Percentiles rank a stretch among this genome's conserved stretches.
These are phyloP conservation scores for Babylonia areolata DNA, from an alignment of 1,140 invertebrate species.

Conservation along the genomic window DNA sequence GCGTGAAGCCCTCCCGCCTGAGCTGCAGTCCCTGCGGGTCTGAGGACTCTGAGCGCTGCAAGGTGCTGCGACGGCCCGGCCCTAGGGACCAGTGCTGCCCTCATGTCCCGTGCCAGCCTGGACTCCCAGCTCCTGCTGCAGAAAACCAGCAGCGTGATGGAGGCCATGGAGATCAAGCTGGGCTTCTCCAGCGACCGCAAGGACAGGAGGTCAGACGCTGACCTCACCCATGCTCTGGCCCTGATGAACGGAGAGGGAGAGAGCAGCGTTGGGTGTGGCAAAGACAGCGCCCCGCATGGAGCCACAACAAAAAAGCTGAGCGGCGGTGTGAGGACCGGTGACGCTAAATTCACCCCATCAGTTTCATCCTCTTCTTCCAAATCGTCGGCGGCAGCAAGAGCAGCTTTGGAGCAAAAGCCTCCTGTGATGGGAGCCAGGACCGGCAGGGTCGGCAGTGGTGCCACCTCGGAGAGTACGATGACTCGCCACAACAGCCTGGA, in stretches of 20 bases:
- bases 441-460: background rate
- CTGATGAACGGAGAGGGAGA: slow-evolving; percentile 67
- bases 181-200: slow-evolving; percentile 40
- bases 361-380: background rate
- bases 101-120: slow-evolving; percentile 58
- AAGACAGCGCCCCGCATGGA: background rate
- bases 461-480: slow-evolving; percentile 39
- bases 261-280: background rate
- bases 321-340: background rate
- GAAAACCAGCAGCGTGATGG: slow-evolving; percentile 78
- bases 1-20: background rate
- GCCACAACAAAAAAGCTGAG: background rate
- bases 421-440: slow-evolving; percentile 5
- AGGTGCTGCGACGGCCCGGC: background rate
- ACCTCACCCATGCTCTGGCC: slow-evolving; percentile 64
- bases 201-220: slow-evolving; percentile 51
- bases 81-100: slow-evolving; percentile 30
- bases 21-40: background rate
- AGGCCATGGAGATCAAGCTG: slow-evolving; percentile 78
- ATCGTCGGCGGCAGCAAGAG: background rate
- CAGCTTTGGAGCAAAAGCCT: slow-evolving; percentile 24
- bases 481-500: slow-evolving; percentile 51
- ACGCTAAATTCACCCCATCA: background rate
- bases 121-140: slow-evolving; percentile 78
- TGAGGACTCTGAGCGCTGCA: background rate